Evolutionary conservation across 2,888 invertebrate genomes (phyloP), one percentile per base, ranked within the genome.

Genomic region (Drosophila algonquin): DNA sequence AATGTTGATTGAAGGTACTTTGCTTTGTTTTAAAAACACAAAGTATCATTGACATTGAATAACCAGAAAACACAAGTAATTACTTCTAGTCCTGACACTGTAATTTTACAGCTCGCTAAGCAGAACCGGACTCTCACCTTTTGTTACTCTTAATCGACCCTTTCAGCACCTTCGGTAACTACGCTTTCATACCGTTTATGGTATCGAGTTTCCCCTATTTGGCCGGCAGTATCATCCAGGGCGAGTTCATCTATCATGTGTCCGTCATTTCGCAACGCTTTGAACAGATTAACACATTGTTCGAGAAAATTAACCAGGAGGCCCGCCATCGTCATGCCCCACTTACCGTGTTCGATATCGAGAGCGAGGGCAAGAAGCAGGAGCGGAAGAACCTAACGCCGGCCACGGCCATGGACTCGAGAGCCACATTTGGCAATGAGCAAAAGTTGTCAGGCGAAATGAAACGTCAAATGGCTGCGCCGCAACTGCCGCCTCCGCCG

Each of bases 171-270:
- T 91, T 82, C 61, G 73, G 75, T 1, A 73, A 80, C 18, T 81
- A 78, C 47, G 90, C 90, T 21, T 77, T 91, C 47, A 63, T 91
- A 44, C 74, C 80, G 32, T 74, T 88, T 27, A 89, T 91, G 88
- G 82, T 87, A 1, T 81, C 89, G 8, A 88, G 89, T 40, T 91
- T 92, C 73, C 92, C 92, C 1, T 90, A 83, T 69, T 60, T 91
- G 50, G 88, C 90, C 16, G 89, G 87, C 24, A 90, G 91, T 67
- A 77, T 91, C 46, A 89, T 91, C 46, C 90, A 92, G 68, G 89
- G 89, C 0, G 91, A 91, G 78, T 92, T 92, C 73, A 87, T 91
- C 59, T 87, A 89, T 58, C 88, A 90, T 35, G 91, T 92, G 18
- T 87, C 90, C 52, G 81, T 89, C 64, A 90, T 92, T 35, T 90